A percentile compares a stretch with the other conserved stretches of the same genome.
These are phyloP conservation scores for Zhuqinia jingwanae DNA, from an alignment of 2,888 invertebrate species.

Conservation along the genomic window DNA sequence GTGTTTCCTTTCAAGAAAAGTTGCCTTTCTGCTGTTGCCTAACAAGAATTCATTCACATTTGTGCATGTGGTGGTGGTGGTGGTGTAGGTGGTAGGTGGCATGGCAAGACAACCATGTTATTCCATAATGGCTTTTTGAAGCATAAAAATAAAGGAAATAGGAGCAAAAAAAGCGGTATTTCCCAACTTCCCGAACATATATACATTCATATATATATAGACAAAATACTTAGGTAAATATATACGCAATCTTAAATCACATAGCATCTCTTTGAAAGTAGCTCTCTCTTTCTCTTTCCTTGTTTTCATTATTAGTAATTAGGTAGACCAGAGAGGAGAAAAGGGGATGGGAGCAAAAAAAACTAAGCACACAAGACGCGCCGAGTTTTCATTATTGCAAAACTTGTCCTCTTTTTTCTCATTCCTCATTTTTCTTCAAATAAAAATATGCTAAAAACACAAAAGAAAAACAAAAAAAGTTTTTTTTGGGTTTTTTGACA, in stretches of 20 bases:
- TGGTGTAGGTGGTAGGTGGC: background rate
- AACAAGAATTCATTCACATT: constrained; percentile 53
- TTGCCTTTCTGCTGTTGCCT: constrained; percentile 60
- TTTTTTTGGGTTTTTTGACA: constrained; percentile 52
- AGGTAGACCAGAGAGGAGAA: constrained; percentile 30
- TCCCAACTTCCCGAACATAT: too few species aligned
- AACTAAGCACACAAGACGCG: background rate
- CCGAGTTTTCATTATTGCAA: background rate
- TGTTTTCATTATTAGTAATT: constrained; percentile 65
- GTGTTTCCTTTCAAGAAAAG: constrained; percentile 59
- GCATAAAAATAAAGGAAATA: constrained; percentile 40
- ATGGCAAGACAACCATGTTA: constrained; percentile 2
- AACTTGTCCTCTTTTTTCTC: constrained; percentile 36
- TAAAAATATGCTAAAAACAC: background rate
- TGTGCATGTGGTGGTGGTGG: constrained; percentile 18
- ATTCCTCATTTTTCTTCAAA: background rate
- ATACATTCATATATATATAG: background rate
- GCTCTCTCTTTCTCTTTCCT: too few species aligned
- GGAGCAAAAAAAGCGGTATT: background rate
- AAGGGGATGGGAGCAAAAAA: too few species aligned
- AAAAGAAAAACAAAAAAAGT: constrained; percentile 10
- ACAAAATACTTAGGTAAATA: too few species aligned
- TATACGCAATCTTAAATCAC: constrained; percentile 48
- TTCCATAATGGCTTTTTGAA: constrained; percentile 26
- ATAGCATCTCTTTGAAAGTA: constrained; percentile 47